Conservation (phyloP, 2,797 vertebrate species). For the Eurystomus glaucurus region DNA sequence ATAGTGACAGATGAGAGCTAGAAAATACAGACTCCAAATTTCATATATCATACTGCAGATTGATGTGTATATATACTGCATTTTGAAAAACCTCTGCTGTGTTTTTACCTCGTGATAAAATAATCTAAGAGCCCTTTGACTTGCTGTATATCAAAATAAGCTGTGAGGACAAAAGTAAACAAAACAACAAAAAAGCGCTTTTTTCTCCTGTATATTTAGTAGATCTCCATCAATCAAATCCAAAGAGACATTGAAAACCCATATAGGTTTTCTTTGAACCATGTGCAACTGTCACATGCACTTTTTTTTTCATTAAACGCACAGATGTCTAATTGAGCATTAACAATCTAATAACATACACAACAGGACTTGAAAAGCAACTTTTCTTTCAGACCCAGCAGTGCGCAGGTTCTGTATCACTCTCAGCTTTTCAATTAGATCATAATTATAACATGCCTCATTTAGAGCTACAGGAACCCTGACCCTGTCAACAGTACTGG, state of each 20-base stretch:
- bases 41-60: not conserved
- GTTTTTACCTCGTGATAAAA: not conserved
- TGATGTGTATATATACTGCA: not conserved
- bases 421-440: slow-evolving; percentile 89
- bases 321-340: slow-evolving; percentile 78
- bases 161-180: not conserved
- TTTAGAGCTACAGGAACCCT: slow-evolving; percentile 84
- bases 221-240: not conserved
- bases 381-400: slow-evolving; percentile 63
- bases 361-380: slow-evolving; percentile 69
- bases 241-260: slow-evolving; percentile 2
- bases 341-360: slow-evolving; percentile 76
- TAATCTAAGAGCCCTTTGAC: not conserved
- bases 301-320: not conserved
- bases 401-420: slow-evolving; percentile 78
- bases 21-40: not conserved
- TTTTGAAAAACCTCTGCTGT: not conserved
- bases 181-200: not conserved
- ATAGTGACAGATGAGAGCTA: not conserved
- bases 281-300: not conserved
- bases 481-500: slow-evolving; percentile 79
- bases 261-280: slow-evolving; percentile 1
- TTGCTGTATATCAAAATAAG: not conserved
- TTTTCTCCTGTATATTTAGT: not conserved
- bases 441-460: slow-evolving; percentile 87